Base-by-base conservation (phyloP, 2,113 vertebrate species). In the Cyanocitta stelleri region DNA sequence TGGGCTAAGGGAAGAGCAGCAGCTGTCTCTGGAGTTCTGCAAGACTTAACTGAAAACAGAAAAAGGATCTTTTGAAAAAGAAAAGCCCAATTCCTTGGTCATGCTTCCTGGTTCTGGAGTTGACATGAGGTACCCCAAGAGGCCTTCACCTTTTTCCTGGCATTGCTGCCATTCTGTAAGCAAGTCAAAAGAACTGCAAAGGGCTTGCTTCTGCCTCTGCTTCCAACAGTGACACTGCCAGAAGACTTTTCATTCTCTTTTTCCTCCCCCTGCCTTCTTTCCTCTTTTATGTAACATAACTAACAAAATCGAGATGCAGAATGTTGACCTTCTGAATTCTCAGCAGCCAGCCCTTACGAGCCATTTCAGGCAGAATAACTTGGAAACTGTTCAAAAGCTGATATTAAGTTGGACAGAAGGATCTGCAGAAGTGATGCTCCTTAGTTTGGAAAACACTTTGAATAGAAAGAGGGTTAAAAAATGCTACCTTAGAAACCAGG, bases 201-300 rank as follows among this genome's bases (percentile, higher is more conserved):
- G 41, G 49, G 33, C 46, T 83, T 73, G 16, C 11, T 75, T 77
- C 46, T 78, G 74, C 52, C 39, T 63, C 62, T 69, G 41, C 71
- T 94, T 82, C 69, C 37, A 66, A 1, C 27, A 63, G 56, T 52
- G 66, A 51, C 51, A 5, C 3, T 74, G 66, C 74, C 19, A 56
- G 64, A 72, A 85, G 64, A 16, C 32, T 55, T 56, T 26, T 43
- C 10, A 29, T 39, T 44, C 0, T 2, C 12, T 49, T 35, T 30
- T 0, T 2, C 29, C 23, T 18, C n/a, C 13, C 12, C 23, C 9
- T 33, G 13, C 23, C 0, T 1, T 43, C 22, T 49, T 58, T 63
- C 37, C 16, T 71, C 23, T 71, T 62, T 32, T n/a, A 32, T 88
- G 55, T 74, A 74, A 62, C 35, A 33, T 46, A 73, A 39, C 55